These are phyloP conservation scores for Bombus balteatus DNA, from an alignment of 1,140 invertebrate genomes.

Conservation along the genomic window DNA sequence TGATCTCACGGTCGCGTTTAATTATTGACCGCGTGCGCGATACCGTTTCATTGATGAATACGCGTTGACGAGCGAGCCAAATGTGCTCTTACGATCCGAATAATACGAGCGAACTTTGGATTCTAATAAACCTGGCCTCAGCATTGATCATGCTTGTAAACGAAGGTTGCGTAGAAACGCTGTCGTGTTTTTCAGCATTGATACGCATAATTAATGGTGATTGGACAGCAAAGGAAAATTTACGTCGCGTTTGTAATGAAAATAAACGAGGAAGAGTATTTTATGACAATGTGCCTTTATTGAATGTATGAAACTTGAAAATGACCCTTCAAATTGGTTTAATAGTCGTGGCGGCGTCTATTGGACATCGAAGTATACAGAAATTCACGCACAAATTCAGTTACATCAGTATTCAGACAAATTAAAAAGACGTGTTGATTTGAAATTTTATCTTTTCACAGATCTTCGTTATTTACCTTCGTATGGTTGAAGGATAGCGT, in stretches of 20 bases:
- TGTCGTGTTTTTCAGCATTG: not conserved
- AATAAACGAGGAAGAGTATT: not conserved
- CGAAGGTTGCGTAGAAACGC: too few species aligned
- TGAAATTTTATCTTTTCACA: too few species aligned
- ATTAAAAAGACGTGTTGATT: too few species aligned
- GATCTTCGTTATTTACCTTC: too few species aligned
- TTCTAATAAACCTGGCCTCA: too few species aligned
- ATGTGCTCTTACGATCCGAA: slow-evolving; percentile 2
- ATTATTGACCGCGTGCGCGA: not conserved
- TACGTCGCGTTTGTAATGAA: not conserved
- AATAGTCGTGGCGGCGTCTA: not conserved
- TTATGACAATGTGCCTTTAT: not conserved
- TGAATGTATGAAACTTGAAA: not conserved
- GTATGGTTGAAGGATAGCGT: too few species aligned
- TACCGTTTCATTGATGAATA: slow-evolving; percentile 13
- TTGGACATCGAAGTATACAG: not conserved
- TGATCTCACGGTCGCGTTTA: not conserved
- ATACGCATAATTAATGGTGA: not conserved
- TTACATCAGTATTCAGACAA: too few species aligned
- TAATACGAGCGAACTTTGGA: not conserved
- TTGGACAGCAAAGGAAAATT: not conserved
- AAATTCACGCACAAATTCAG: not conserved
- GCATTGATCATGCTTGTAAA: too few species aligned
- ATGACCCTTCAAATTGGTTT: not conserved
- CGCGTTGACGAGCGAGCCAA: not conserved